A percentile compares a stretch with the other conserved stretches of the same genome.
Conservation (phyloP, 2,113 vertebrate genomes). For the Xiphophorus maculatus region DNA sequence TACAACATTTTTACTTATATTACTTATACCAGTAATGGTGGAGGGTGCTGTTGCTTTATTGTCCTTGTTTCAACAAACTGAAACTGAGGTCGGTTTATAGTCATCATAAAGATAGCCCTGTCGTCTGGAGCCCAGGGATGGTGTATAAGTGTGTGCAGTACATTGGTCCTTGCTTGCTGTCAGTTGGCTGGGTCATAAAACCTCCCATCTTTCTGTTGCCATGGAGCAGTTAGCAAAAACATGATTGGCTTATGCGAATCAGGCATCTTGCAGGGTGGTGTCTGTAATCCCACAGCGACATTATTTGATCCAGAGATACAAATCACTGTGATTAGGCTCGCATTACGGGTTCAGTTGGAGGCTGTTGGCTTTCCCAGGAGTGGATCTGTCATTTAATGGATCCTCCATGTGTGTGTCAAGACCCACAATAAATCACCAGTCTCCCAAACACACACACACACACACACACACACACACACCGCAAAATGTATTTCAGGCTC, state of each 20-base stretch:
- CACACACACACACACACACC: not conserved
- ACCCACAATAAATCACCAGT: conserved; percentile 13
- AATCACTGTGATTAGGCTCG: not conserved
- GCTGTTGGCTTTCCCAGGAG: conserved; percentile 21
- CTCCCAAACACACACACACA: not conserved
- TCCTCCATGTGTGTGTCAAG: conserved; percentile 40
- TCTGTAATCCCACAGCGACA: not conserved
- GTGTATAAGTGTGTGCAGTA: not conserved
- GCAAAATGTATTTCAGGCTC: not conserved
- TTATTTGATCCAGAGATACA: conserved; percentile 13
- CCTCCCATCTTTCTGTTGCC: conserved; percentile 15
- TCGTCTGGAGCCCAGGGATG: conserved; percentile 3
- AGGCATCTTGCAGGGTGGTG: not conserved
- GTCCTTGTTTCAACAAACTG: conserved; percentile 15
- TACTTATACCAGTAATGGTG: no score
- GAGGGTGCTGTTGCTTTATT: not conserved
- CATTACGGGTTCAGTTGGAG: conserved; percentile 5
- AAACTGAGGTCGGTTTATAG: conserved; percentile 46
- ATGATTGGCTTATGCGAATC: not conserved
- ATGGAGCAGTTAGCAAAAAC: conserved; percentile 2
- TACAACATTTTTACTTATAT: no score
- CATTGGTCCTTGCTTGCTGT: conserved; percentile 13
- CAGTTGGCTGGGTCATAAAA: conserved; percentile 8
- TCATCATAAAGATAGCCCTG: conserved; percentile 48
- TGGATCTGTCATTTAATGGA: conserved; percentile 29